Conservation (phyloP, 2,797 vertebrate genomes). For the Erpetoichthys calabaricus region DNA sequence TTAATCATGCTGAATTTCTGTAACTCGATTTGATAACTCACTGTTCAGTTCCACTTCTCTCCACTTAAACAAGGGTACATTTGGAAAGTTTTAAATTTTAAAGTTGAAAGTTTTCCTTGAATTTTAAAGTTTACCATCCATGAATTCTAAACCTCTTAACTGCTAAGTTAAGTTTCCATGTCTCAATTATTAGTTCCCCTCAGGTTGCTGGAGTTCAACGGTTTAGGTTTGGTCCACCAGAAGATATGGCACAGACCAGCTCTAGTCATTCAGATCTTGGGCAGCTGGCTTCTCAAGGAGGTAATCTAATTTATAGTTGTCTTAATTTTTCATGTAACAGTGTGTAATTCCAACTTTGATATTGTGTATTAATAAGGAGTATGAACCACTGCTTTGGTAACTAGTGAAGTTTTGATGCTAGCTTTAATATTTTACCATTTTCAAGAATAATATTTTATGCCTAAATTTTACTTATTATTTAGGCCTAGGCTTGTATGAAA, state of each 20-base stretch:
- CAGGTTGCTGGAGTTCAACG: conserved; percentile 82
- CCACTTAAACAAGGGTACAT: too few species aligned
- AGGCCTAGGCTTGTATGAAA: conserved; percentile 97
- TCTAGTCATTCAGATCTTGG: conserved; percentile 84
- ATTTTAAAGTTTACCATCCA: too few species aligned
- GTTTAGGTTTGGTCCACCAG: conserved; percentile 75
- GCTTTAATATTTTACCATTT: not conserved
- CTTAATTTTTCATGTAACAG: not conserved
- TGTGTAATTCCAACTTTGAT: conserved; percentile 1
- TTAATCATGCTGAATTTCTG: too few species aligned
- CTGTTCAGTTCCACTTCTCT: too few species aligned
- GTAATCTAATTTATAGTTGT: conserved; percentile 30
- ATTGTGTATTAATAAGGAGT: conserved; percentile 2
- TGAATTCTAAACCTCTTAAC: too few species aligned
- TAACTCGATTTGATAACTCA: too few species aligned
- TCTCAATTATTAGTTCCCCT: conserved; percentile 56
- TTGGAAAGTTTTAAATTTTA: too few species aligned
- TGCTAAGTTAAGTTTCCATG: too few species aligned
- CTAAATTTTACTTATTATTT: not conserved
- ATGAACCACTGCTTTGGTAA: not conserved
- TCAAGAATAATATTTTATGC: too few species aligned
- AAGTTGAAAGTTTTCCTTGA: too few species aligned
- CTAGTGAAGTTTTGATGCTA: not conserved
- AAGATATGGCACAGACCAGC: conserved; percentile 77
- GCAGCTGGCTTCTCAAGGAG: conserved; percentile 88